Conservation (phyloP, 2,888 invertebrate species). For the Seladonia tumulorum region DNA sequence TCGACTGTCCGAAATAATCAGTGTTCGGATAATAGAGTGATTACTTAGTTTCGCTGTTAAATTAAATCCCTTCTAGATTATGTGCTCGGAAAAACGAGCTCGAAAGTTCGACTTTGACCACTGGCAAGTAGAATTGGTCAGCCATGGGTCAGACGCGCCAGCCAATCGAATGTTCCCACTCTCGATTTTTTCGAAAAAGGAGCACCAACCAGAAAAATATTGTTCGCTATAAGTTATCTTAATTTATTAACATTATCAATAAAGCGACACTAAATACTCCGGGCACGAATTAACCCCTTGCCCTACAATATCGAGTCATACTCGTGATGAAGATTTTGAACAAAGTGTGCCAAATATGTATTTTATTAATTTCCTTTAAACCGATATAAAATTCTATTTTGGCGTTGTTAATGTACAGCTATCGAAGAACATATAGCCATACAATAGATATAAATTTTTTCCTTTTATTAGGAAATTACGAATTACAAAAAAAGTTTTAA, state of each 20-base stretch:
- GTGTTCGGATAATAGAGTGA: neutral
- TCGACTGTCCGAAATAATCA: neutral
- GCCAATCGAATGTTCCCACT: neutral
- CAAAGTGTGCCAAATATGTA: too few species aligned
- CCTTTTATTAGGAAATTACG: too few species aligned
- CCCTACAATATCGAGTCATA: too few species aligned
- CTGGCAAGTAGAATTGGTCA: constrained; percentile 2
- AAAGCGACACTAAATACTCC: neutral
- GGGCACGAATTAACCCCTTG: too few species aligned
- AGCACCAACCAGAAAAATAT: neutral
- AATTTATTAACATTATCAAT: neutral
- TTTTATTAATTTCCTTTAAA: too few species aligned
- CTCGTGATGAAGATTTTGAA: too few species aligned
- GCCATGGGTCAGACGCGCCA: neutral
- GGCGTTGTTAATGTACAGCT: too few species aligned
- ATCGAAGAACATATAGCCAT: too few species aligned
- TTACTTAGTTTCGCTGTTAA: neutral
- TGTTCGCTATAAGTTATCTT: neutral
- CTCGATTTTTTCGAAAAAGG: neutral
- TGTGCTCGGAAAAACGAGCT: neutral
- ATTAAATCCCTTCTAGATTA: neutral
- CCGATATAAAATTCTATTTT: too few species aligned
- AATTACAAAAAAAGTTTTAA: too few species aligned
- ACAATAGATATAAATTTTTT: too few species aligned
- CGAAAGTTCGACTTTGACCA: neutral